Conservation (phyloP, 1,140 invertebrate species). For the Akabosia matsudoensis region DNA sequence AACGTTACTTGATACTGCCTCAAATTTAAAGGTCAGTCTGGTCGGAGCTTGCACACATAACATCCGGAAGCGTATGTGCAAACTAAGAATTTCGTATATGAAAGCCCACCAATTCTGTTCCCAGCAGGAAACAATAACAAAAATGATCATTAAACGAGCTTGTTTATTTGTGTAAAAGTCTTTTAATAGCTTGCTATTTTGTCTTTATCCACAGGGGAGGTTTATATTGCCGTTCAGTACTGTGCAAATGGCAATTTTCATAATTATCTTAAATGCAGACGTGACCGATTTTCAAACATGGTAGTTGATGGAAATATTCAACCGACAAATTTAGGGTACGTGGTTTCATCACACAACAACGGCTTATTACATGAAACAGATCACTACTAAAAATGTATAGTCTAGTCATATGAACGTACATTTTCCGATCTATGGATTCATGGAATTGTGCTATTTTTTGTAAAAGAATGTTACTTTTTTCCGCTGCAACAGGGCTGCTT, state of each 20-base stretch:
- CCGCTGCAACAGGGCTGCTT: not conserved
- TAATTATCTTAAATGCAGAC: slow-evolving; percentile 28
- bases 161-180: not conserved
- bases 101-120: not conserved
- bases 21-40: slow-evolving; percentile 22
- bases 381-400: too few relatives aligned
- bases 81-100: not conserved
- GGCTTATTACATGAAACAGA: too few relatives aligned
- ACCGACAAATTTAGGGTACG: not conserved
- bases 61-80: slow-evolving; percentile 28
- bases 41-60: slow-evolving; percentile 37
- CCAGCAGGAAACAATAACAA: slow-evolving; percentile 9
- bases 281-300: slow-evolving; percentile 23
- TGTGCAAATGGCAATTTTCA: slow-evolving; percentile 35
- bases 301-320: slow-evolving; percentile 15
- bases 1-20: too few relatives aligned
- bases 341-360: not conserved
- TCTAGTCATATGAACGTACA: too few relatives aligned
- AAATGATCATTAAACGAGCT: not conserved
- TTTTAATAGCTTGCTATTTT: not conserved
- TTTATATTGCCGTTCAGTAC: slow-evolving; percentile 28
- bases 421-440: too few relatives aligned
- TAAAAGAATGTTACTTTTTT: not conserved
- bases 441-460: slow-evolving; percentile 5
- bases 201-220: slow-evolving; percentile 29